Percentiles rank a stretch among this genome's conserved stretches.
These are phyloP conservation scores for Plusia festucae DNA, from an alignment of 2,888 invertebrate species.

Conservation along the genomic window DNA sequence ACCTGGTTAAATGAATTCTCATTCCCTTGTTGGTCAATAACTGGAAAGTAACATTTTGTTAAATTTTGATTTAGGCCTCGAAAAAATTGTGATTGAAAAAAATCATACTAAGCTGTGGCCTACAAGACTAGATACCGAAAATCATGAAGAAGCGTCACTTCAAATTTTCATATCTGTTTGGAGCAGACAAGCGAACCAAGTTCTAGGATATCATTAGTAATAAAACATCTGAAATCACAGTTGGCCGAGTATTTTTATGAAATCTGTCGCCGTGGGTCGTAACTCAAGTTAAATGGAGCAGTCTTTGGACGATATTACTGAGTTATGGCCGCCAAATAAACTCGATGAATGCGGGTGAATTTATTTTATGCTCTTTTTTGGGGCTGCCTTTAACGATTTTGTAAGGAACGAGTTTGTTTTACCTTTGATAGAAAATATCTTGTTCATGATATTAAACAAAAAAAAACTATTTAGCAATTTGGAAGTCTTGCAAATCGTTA, in stretches of 20 bases:
- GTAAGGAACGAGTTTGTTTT: constrained; percentile 7
- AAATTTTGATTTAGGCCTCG: too few species aligned
- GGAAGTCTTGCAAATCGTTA: too few species aligned
- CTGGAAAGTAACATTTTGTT: too few species aligned
- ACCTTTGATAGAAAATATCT: background rate
- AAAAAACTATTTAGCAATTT: background rate
- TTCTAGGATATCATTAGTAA: constrained; percentile 57
- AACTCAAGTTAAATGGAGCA: constrained; percentile 82
- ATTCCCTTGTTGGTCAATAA: too few species aligned
- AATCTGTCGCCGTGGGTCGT: constrained; percentile 71
- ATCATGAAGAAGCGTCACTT: too few species aligned
- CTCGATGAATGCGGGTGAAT: constrained; percentile 56
- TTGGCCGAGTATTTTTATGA: constrained; percentile 68
- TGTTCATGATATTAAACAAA: background rate
- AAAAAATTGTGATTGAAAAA: too few species aligned
- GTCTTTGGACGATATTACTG: constrained; percentile 75
- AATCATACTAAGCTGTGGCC: background rate
- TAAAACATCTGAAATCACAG: constrained; percentile 60
- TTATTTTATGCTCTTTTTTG: constrained; percentile 46
- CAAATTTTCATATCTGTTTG: constrained; percentile 9
- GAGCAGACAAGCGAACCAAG: constrained; percentile 25
- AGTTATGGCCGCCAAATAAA: constrained; percentile 77
- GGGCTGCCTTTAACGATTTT: constrained; percentile 8
- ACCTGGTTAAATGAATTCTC: too few species aligned
- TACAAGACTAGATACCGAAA: background rate